Evolutionary conservation across 2,888 invertebrate genomes (phyloP), one percentile per base, ranked within the genome.

Genomic region (Dynastes hyllus): DNA sequence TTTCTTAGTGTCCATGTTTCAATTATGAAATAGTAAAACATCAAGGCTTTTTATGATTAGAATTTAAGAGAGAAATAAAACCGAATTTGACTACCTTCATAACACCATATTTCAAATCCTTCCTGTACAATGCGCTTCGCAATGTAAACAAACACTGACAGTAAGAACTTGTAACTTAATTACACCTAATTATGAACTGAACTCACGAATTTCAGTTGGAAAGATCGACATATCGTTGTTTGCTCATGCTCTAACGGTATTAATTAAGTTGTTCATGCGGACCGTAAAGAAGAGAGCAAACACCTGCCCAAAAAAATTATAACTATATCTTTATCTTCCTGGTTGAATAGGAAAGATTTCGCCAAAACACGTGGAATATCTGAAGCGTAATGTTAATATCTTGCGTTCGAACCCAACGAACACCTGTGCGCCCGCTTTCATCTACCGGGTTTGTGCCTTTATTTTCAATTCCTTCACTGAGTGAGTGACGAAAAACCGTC

Each of bases 321-420:
- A 55, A 51, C 29, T 32, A 29, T 53, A 70, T 70, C 51, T 70
- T 70, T 70, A 51, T 29, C 53, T 70, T 70, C 51, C 16, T 45
- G 55, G 55, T 32, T 32, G 53, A 53, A 70, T 70, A 51, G 70
- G 32, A n/a, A 70, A 53, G 70, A 53, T 70, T n/a, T n/a, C n/a
- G 32, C 32, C 63, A 70, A 32, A 16, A 70, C n/a, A 70, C 32
- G 2, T 37, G 70, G n/a, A 53, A 16, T 70, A 29, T 32, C 53
- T 70, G 53, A 53, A 53, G 70, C 70, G 70, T 51, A 22, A 16
- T 58, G 55, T 58, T 58, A 58, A 22, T 22, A 58, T 22, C 55
- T 22, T 22, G 6, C 16, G 55, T 22, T 58, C 55, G 65, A n/a
- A n/a, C 8, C 32, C 65, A 16, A 16, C 65, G n/a, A 65, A 65